phyloP scores from a whole-genome alignment of 2,113 vertebrate genomes.

The Psammodynastes pulverulentus region DNA sequence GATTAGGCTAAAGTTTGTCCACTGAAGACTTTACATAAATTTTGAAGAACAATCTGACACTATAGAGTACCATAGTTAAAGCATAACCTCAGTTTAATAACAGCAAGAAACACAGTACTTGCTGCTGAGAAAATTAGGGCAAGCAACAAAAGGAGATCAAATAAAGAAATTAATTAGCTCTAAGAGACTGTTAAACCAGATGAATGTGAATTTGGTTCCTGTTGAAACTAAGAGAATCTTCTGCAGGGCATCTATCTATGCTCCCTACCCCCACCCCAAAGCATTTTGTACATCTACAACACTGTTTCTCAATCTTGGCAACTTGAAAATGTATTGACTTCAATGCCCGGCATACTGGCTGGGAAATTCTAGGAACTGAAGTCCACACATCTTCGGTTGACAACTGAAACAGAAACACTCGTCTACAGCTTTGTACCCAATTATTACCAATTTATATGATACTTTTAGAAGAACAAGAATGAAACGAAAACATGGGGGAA shows the following conservation, averaged over 20 bases:
- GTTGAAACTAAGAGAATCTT: background rate
- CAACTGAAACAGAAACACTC: background rate
- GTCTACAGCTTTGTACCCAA: background rate
- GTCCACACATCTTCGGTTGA: background rate
- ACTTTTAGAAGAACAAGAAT: background rate
- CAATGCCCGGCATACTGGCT: background rate
- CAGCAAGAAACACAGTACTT: background rate
- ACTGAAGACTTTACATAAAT: background rate
- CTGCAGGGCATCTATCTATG: background rate
- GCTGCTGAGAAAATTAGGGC: background rate
- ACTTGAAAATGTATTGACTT: background rate
- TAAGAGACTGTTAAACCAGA: background rate
- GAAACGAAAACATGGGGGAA: background rate
- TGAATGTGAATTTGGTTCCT: background rate
- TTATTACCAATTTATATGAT: background rate
- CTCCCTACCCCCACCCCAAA: background rate
- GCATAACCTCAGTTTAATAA: background rate
- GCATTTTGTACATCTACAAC: background rate
- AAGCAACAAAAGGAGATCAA: background rate
- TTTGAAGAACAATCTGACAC: background rate
- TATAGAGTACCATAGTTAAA: background rate
- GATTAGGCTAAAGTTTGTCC: background rate
- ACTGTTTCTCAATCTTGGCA: background rate
- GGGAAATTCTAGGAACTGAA: background rate
- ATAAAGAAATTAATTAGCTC: background rate